Evolutionary conservation across 2,797 vertebrate genomes (phyloP).

Genomic region (Pitangus sulphuratus): DNA sequence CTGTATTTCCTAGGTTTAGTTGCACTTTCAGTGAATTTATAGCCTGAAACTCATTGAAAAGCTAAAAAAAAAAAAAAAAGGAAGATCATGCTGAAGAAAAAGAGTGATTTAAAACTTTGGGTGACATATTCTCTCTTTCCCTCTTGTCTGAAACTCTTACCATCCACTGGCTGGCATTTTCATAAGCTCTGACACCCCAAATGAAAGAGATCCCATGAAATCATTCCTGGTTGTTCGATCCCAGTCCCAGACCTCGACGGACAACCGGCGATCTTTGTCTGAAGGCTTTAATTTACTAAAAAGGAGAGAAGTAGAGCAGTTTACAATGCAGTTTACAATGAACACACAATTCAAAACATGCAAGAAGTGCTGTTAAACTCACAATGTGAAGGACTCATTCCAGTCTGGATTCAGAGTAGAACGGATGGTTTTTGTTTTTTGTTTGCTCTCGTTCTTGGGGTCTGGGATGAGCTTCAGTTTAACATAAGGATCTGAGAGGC

Average conservation of each 20-base stretch:
- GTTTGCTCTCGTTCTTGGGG: conserved; percentile 96
- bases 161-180: conserved; percentile 91
- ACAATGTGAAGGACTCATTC: conserved; percentile 96
- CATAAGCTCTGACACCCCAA: conserved; percentile 96
- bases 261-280: conserved; percentile 95
- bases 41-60: not conserved
- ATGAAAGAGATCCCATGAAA: conserved; percentile 99
- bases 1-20: not conserved
- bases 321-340: not conserved
- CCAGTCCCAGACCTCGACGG: conserved; percentile 97
- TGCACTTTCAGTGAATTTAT: not conserved
- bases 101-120: not conserved
- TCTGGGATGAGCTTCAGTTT: conserved; percentile 98
- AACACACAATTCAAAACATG: accelerated
- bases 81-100: not conserved
- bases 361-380: conserved; percentile 61
- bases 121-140: not conserved
- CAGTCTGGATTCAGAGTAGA: conserved; percentile 95
- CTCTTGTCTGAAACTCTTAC: conserved; percentile 76
- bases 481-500: conserved; percentile 95
- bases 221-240: conserved; percentile 95
- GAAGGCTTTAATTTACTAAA: conserved; percentile 89
- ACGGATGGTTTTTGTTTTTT: conserved; percentile 96
- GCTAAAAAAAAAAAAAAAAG: not conserved
- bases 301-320: not conserved